These are phyloP conservation scores for Acrobasis consociella DNA, from an alignment of 2,888 invertebrate genomes.

Conservation along the genomic window DNA sequence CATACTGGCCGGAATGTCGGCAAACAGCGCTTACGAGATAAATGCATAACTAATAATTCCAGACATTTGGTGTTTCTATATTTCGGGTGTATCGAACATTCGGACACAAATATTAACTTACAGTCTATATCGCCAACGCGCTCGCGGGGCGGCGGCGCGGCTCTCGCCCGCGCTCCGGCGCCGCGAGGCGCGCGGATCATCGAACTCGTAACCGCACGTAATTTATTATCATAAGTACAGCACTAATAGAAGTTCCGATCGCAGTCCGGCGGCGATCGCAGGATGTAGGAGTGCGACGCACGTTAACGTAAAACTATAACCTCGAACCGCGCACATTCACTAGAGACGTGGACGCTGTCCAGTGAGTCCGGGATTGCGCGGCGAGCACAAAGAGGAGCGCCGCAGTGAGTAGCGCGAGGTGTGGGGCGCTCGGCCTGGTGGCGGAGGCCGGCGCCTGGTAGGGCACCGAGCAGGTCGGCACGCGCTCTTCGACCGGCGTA, in stretches of 20 bases:
- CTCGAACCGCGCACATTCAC: constrained; percentile 79
- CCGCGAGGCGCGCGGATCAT: constrained; percentile 62
- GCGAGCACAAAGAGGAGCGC: constrained; percentile 47
- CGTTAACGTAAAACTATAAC: constrained; percentile 82
- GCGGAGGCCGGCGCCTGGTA: constrained; percentile 85
- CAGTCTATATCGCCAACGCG: constrained; percentile 56
- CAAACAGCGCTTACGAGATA: constrained; percentile 64
- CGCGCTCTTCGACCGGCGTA: constrained; percentile 88
- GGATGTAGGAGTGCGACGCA: constrained; percentile 71
- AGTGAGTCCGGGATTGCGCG: constrained; percentile 67
- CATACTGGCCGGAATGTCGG: constrained; percentile 74
- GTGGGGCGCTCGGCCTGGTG: constrained; percentile 36
- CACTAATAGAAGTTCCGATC: constrained; percentile 78
- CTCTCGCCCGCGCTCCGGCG: constrained; percentile 34
- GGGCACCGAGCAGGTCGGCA: constrained; percentile 88
- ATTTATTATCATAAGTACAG: constrained; percentile 81
- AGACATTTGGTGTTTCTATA: constrained; percentile 74
- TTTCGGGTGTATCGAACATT: constrained; percentile 69
- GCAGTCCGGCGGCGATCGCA: constrained; percentile 66
- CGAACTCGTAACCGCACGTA: constrained; percentile 67
- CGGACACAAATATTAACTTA: constrained; percentile 76
- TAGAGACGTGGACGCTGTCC: constrained; percentile 70
- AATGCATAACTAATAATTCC: constrained; percentile 51
- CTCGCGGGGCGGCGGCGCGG: constrained; percentile 56
- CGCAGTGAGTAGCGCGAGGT: constrained; percentile 38